These are phyloP conservation scores for Lasaia peninsularis DNA, from an alignment of 1,140 invertebrate species.

Conservation along the genomic window DNA sequence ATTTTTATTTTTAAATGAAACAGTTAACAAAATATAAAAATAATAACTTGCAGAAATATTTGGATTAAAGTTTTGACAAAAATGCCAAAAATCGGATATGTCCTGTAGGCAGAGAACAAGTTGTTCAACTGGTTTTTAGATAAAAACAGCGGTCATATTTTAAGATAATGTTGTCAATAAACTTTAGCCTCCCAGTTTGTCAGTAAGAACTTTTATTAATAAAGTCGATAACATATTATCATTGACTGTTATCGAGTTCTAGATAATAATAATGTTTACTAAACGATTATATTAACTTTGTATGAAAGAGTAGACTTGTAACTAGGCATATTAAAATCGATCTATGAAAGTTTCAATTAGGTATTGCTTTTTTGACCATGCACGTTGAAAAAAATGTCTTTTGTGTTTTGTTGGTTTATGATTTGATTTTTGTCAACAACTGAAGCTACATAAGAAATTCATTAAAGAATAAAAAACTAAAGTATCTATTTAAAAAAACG, in stretches of 20 bases:
- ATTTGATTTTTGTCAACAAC: too few relatives aligned
- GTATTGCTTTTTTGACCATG: too few relatives aligned
- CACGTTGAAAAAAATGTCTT: too few relatives aligned
- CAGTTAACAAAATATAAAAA: too few relatives aligned
- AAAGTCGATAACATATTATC: conserved; percentile 10
- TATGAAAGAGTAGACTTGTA: background rate
- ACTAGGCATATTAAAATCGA: background rate
- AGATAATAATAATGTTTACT: conserved; percentile 5
- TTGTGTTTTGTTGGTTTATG: too few relatives aligned
- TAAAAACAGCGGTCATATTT: conserved; percentile 22
- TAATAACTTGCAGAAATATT: too few relatives aligned
- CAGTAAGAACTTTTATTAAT: conserved; percentile 6
- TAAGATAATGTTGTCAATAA: conserved; percentile 49
- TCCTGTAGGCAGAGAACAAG: background rate
- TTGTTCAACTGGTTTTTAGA: conserved; percentile 19
- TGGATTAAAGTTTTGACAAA: too few relatives aligned
- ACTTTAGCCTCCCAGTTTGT: conserved; percentile 30
- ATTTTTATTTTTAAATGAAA: background rate
- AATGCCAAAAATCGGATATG: conserved; percentile 12
- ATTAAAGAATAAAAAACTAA: too few relatives aligned
- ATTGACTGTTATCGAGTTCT: background rate
- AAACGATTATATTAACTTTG: background rate
- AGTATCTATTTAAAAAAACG: too few relatives aligned
- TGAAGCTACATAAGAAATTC: too few relatives aligned
- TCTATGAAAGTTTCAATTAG: too few relatives aligned